phyloP scores from a whole-genome alignment of 23 tunicate species.

The Pegea sp. region DNA sequence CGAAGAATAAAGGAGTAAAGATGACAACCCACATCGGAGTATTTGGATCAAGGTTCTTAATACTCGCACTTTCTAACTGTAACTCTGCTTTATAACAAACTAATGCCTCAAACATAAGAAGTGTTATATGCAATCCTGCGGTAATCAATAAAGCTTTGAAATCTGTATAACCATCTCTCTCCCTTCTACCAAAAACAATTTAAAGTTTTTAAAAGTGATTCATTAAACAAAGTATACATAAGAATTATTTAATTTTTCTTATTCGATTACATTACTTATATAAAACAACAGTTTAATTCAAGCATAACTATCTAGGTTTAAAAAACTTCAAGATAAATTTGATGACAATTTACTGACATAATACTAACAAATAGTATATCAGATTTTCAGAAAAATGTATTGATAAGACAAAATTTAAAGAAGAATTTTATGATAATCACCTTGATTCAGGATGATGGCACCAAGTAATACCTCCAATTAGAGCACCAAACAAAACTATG shows the following conservation, averaged over 20 bases:
- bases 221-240: too few relatives aligned
- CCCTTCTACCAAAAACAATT: slow-evolving; percentile 15
- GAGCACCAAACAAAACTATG: slow-evolving; percentile 38
- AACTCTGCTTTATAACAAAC: slow-evolving; percentile 57
- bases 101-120: slow-evolving; percentile 64
- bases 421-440: too few relatives aligned
- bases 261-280: too few relatives aligned
- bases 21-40: slow-evolving; percentile 40
- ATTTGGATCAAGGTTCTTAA: not conserved
- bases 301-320: too few relatives aligned
- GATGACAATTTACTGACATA: too few relatives aligned
- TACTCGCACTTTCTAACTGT: slow-evolving; percentile 8
- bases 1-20: slow-evolving; percentile 65
- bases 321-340: too few relatives aligned
- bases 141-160: slow-evolving; percentile 92
- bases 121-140: slow-evolving; percentile 53
- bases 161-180: slow-evolving; percentile 44
- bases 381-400: not conserved
- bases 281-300: too few relatives aligned
- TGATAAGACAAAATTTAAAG: too few relatives aligned
- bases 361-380: slow-evolving; percentile 1
- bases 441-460: slow-evolving; percentile 66
- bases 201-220: not conserved
- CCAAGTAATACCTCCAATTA: slow-evolving; percentile 69
- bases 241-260: too few relatives aligned